These are phyloP conservation scores for Coptotermes formosanus DNA, from an alignment of 1,140 invertebrate genomes.

Conservation along the genomic window DNA sequence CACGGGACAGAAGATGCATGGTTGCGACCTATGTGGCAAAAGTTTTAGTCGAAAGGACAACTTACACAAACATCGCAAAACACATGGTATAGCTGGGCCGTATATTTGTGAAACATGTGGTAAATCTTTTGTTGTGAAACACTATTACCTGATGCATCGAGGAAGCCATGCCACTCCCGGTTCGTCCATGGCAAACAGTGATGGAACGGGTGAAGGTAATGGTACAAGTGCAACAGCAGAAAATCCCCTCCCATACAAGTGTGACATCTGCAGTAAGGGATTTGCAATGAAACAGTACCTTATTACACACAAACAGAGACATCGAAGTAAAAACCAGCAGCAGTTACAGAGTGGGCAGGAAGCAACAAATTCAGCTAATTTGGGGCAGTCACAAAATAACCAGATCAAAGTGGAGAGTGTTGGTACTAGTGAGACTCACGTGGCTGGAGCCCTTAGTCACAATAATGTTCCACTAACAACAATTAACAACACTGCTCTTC, in stretches of 20 bases:
- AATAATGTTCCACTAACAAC: conserved; percentile 29
- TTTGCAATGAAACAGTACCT: conserved; percentile 55
- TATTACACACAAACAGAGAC: conserved; percentile 51
- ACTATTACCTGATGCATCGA: conserved; percentile 64
- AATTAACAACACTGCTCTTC: conserved; percentile 33
- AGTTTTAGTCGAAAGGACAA: conserved; percentile 76
- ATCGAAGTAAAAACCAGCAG: conserved; percentile 46
- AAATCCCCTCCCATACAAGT: conserved; percentile 53
- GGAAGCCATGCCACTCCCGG: conserved; percentile 48
- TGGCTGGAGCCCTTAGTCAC: not conserved
- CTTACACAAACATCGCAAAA: conserved; percentile 67
- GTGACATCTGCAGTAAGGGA: conserved; percentile 56
- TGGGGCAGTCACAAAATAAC: conserved; percentile 42
- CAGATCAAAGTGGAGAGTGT: conserved; percentile 25
- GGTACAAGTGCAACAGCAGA: conserved; percentile 36
- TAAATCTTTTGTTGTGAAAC: conserved; percentile 69
- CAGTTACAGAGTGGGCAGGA: conserved; percentile 42
- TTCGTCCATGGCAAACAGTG: conserved; percentile 1
- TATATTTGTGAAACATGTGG: conserved; percentile 71
- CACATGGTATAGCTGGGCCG: conserved; percentile 63
- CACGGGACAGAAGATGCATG: conserved; percentile 70
- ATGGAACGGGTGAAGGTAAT: conserved; percentile 15
- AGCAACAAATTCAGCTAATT: conserved; percentile 47
- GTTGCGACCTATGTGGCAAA: conserved; percentile 74
- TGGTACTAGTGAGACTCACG: not conserved